These are phyloP conservation scores for Amaurobius ferox DNA, from an alignment of 2,888 invertebrate genomes.

Conservation along the genomic window DNA sequence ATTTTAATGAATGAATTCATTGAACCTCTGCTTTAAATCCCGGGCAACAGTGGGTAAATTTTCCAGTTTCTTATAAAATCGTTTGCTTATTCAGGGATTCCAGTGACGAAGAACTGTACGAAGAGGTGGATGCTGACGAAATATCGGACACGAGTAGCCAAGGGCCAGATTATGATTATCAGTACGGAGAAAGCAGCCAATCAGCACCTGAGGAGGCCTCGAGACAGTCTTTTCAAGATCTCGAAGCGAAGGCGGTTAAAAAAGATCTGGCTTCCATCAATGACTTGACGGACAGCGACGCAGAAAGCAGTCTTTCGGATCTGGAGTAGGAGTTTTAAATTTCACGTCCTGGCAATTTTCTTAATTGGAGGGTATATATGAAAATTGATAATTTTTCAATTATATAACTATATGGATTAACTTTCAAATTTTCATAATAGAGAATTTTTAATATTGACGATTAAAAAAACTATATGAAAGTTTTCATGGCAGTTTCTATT, in stretches of 20 bases:
- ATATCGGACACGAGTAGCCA: conserved; percentile 15
- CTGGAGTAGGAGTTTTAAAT: background rate
- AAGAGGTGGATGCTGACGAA: background rate
- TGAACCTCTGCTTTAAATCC: too few species aligned
- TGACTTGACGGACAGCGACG: conserved; percentile 23
- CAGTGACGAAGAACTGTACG: conserved; percentile 27
- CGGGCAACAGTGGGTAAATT: too few species aligned
- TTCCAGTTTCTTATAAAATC: too few species aligned
- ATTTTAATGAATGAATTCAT: too few species aligned
- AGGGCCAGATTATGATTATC: conserved; percentile 28
- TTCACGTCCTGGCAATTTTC: background rate
- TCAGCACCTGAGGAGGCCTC: background rate
- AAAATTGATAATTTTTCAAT: too few species aligned
- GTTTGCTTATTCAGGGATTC: conserved; percentile 35
- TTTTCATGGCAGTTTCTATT: too few species aligned
- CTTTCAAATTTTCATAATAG: too few species aligned
- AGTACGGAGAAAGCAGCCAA: conserved; percentile 14
- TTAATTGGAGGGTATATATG: too few species aligned
- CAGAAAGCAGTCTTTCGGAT: background rate
- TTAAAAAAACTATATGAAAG: too few species aligned
- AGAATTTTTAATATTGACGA: too few species aligned
- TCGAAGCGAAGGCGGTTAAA: background rate
- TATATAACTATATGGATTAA: too few species aligned
- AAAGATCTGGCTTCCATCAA: conserved; percentile 23
- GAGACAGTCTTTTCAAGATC: background rate